phyloP scores from a whole-genome alignment of 1,140 invertebrate species.

The Drosophila nannoptera region DNA sequence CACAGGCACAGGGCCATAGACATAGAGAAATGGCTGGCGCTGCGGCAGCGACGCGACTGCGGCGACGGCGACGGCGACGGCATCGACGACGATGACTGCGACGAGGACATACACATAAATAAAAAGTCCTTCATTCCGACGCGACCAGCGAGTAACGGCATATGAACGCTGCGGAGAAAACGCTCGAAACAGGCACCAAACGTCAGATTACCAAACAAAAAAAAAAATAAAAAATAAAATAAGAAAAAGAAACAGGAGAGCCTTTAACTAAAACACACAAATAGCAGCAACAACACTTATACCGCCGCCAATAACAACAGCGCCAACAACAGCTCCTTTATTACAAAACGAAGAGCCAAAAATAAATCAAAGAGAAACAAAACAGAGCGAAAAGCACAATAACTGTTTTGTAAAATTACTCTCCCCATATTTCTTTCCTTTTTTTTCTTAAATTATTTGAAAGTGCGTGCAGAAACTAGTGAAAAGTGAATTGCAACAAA shows the following conservation, averaged over 20 bases:
- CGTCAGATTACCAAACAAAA: constrained; percentile 54
- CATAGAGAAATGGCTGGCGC: constrained; percentile 25
- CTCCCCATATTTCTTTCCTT: constrained; percentile 5
- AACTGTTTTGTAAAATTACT: background rate
- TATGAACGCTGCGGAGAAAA: constrained; percentile 72
- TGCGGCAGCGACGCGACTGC: constrained; percentile 28
- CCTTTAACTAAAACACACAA: too few species aligned
- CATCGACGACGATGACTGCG: constrained; percentile 39
- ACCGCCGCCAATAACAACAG: constrained; percentile 4
- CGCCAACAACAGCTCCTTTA: constrained; percentile 19
- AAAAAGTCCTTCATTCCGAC: constrained; percentile 79
- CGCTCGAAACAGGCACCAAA: constrained; percentile 48
- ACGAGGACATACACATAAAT: constrained; percentile 78
- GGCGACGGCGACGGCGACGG: constrained; percentile 15
- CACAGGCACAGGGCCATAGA: constrained; percentile 21
- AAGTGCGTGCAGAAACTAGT: constrained; percentile 41
- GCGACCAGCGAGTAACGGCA: constrained; percentile 79
- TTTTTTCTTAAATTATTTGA: constrained; percentile 60
- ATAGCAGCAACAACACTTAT: too few species aligned
- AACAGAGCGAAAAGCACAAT: too few species aligned
- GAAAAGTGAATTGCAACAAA: constrained; percentile 16
- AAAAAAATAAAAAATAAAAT: constrained; percentile 27
- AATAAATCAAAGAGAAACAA: background rate
- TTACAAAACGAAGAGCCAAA: constrained; percentile 11
- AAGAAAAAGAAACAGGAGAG: constrained; percentile 3